Conservation (phyloP, 2,113 vertebrate species). For the Guaruba guarouba region DNA sequence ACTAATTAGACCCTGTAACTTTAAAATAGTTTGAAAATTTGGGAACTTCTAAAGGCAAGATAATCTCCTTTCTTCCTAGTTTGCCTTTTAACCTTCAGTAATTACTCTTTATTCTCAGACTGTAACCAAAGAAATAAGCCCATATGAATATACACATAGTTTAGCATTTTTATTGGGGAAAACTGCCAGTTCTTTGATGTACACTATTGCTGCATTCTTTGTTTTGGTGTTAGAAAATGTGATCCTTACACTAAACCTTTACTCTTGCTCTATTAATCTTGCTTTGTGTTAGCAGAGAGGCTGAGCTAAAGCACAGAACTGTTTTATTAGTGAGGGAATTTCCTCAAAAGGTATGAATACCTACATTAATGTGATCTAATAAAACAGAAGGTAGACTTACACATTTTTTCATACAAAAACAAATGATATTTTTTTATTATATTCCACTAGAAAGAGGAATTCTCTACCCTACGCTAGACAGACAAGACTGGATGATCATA, state of each 20-base stretch:
- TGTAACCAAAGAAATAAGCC: conserved; percentile 19
- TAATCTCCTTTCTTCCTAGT: conserved; percentile 28
- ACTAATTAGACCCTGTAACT: conserved; percentile 50
- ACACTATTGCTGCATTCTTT: background rate
- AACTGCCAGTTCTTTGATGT: background rate
- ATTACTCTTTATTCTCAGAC: conserved; percentile 32
- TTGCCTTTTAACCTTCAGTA: conserved; percentile 41
- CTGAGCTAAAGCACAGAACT: background rate
- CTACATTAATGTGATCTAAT: background rate
- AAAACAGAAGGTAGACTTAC: background rate
- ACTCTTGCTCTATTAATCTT: background rate
- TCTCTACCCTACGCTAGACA: background rate
- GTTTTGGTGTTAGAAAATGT: background rate
- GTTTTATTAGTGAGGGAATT: background rate
- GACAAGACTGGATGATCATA: background rate
- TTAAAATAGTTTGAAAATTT: conserved; percentile 31
- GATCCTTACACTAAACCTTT: background rate
- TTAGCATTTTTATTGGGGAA: conserved; percentile 30
- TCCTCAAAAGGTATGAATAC: background rate
- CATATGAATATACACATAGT: background rate
- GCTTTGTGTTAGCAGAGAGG: background rate
- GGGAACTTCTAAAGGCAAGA: background rate
- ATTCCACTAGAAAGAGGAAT: background rate
- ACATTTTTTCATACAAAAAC: background rate
- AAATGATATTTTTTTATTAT: background rate